Conservation (phyloP, 2,113 vertebrate genomes). For the Phocoena sinus region DNA sequence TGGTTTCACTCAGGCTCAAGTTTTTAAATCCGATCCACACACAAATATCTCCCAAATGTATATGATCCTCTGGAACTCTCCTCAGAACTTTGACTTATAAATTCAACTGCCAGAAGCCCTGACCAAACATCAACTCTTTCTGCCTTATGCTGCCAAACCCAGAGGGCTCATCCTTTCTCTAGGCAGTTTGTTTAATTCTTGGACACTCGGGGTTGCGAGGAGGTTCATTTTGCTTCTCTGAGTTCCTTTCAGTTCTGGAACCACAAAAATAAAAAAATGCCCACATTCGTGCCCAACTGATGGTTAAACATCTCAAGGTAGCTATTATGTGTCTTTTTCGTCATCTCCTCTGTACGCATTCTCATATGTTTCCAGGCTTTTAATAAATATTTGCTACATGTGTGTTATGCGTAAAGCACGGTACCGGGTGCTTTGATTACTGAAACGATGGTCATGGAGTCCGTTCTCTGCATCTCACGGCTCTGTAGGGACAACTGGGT, state of each 20-base stretch:
- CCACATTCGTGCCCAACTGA: fast-evolving
- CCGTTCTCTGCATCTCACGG: fast-evolving
- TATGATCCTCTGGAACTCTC: neutral
- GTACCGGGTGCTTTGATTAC: neutral
- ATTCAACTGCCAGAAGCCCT: neutral
- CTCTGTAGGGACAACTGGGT: fast-evolving
- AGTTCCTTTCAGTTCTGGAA: neutral
- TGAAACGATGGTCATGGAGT: neutral
- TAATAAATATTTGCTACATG: too few relatives aligned
- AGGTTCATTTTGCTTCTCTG: neutral
- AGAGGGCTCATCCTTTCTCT: neutral
- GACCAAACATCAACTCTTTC: neutral
- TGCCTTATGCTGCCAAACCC: neutral
- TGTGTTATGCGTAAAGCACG: fast-evolving
- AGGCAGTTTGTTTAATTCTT: neutral
- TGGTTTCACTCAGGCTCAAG: neutral
- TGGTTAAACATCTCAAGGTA: neutral
- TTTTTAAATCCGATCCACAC: neutral
- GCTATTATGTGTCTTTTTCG: fast-evolving
- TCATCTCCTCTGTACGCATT: neutral
- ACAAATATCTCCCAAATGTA: neutral
- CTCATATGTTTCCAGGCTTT: neutral
- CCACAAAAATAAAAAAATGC: neutral
- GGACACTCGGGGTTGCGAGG: neutral
- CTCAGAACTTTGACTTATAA: neutral